A percentile compares a stretch with the other conserved stretches of the same genome.
These are phyloP conservation scores for Peromyscus polionotus DNA, from an alignment of 2,113 vertebrate species.

Conservation along the genomic window DNA sequence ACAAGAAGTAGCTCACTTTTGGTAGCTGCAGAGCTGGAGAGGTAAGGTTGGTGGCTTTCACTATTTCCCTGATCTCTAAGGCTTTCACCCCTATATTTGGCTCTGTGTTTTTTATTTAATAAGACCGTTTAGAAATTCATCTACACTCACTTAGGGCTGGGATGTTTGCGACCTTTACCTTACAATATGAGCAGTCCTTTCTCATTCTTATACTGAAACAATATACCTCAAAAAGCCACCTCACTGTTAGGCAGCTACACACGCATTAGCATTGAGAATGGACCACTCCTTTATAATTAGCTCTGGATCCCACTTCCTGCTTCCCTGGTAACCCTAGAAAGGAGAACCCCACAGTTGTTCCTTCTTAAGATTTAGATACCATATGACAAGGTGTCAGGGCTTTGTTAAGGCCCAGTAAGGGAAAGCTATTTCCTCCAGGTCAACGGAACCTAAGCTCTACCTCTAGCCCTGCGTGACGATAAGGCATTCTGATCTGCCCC, in stretches of 20 bases:
- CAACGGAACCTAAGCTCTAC: background rate
- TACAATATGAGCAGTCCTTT: background rate
- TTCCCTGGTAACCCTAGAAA: background rate
- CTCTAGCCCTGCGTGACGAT: background rate
- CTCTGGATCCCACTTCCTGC: background rate
- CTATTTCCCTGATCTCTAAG: no score
- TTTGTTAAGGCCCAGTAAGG: background rate
- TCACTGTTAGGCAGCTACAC: background rate
- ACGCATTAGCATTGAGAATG: background rate
- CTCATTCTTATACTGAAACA: background rate
- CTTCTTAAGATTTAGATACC: background rate
- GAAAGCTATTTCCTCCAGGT: background rate
- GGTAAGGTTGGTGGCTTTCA: no score
- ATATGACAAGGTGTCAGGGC: background rate
- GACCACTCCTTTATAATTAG: background rate
- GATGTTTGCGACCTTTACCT: background rate
- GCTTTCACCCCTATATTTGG: no score
- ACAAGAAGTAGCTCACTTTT: no score
- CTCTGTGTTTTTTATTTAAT: no score
- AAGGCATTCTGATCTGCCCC: background rate
- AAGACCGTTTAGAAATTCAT: no score
- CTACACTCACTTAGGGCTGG: no score
- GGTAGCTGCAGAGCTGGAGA: no score
- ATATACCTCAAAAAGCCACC: background rate
- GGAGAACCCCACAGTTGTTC: background rate